phyloP scores from a whole-genome alignment of 2,113 vertebrate species.

The Calidris pugnax region DNA sequence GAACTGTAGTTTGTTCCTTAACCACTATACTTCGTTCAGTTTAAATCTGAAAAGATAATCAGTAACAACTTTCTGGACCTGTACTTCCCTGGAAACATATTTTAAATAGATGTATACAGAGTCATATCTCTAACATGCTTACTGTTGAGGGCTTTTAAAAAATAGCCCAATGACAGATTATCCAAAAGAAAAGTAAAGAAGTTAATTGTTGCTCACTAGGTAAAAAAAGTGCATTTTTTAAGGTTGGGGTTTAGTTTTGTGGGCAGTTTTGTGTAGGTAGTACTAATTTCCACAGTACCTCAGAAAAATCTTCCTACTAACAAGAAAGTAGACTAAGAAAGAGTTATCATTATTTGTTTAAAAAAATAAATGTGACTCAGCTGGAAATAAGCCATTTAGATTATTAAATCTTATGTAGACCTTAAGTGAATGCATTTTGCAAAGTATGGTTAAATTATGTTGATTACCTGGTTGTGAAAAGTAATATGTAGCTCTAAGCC shows the following conservation, averaged over 20 bases:
- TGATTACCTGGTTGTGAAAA: slow-evolving; percentile 28
- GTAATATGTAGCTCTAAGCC: neutral
- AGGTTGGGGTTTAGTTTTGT: neutral
- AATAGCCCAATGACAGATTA: neutral
- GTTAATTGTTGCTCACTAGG: neutral
- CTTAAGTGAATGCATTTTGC: neutral
- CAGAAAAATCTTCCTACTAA: neutral
- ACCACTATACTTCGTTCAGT: neutral
- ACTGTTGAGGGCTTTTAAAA: neutral
- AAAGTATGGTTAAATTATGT: neutral
- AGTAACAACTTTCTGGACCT: neutral
- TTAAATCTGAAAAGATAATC: neutral
- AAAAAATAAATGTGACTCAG: slow-evolving; percentile 3
- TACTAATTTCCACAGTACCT: neutral
- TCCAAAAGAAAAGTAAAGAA: neutral
- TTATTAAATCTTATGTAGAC: neutral
- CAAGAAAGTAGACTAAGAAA: neutral
- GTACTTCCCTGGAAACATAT: neutral
- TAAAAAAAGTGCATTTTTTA: neutral
- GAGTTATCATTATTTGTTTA: slow-evolving; percentile 11
- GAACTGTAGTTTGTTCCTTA: neutral
- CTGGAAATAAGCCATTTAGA: neutral
- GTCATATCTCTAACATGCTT: neutral
- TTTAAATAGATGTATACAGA: neutral
- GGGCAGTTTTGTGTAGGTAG: neutral